These are phyloP conservation scores for Chaenocephalus aceratus DNA, from an alignment of 2,113 vertebrate genomes.

Conservation along the genomic window DNA sequence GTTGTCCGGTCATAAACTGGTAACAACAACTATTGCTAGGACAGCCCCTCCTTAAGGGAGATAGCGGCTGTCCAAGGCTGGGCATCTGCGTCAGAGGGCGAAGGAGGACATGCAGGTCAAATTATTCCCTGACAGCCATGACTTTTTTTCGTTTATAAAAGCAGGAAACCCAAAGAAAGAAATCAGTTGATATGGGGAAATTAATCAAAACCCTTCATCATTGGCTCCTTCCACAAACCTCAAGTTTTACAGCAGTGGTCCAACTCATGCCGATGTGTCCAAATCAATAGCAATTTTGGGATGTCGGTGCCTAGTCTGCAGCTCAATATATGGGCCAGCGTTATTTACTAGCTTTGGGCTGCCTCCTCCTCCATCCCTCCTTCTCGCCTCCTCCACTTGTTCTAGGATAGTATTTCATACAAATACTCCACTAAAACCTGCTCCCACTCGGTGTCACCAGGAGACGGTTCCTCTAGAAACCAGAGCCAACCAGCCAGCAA, in stretches of 20 bases:
- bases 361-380: constrained; percentile 10
- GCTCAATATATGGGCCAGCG: constrained; percentile 50
- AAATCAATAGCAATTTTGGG: constrained; percentile 71
- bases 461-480: constrained; percentile 33
- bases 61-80: too few species aligned
- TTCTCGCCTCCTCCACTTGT: constrained; percentile 40
- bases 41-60: too few species aligned
- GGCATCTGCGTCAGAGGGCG: too few species aligned
- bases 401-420: constrained; percentile 51
- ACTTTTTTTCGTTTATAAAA: constrained; percentile 19
- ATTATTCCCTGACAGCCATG: neutral
- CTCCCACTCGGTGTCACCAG: constrained; percentile 66
- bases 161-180: neutral
- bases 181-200: neutral
- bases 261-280: constrained; percentile 23
- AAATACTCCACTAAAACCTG: constrained; percentile 46
- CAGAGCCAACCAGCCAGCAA: constrained; percentile 12
- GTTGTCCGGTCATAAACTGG: too few species aligned
- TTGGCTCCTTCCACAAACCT: constrained; percentile 35
- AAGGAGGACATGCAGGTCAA: too few species aligned
- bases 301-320: constrained; percentile 31
- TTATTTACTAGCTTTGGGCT: constrained; percentile 63
- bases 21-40: too few species aligned
- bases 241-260: constrained; percentile 36
- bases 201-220: constrained; percentile 59